A percentile compares a stretch with the other conserved stretches of the same genome.
Evolutionary conservation across 2,888 invertebrate species (phyloP).

Genomic region (Drosophila nigritarsus): DNA sequence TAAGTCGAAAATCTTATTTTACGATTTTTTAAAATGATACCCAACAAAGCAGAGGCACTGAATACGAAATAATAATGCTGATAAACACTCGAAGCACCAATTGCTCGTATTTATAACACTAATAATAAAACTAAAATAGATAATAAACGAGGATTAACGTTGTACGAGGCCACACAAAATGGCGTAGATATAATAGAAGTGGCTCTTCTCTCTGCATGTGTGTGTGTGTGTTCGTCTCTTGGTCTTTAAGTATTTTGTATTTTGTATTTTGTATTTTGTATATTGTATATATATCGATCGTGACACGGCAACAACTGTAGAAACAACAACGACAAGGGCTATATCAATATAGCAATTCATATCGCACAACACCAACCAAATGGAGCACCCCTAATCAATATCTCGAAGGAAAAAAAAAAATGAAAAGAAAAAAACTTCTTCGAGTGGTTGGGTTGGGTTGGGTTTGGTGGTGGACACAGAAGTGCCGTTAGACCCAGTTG

Average conservation of each 20-base stretch:
- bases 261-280: background rate
- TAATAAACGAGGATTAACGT: slow-evolving; percentile 69
- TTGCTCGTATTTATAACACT: slow-evolving; percentile 60
- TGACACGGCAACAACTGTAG: slow-evolving; percentile 33
- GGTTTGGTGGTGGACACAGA: slow-evolving; percentile 35
- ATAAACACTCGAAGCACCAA: slow-evolving; percentile 51
- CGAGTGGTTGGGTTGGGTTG: slow-evolving; percentile 51
- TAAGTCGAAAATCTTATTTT: slow-evolving; percentile 81
- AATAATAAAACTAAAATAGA: slow-evolving; percentile 72
- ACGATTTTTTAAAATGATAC: slow-evolving; percentile 79
- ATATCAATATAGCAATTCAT: slow-evolving; percentile 54
- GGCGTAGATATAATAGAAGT: slow-evolving; percentile 59
- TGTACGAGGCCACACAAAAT: slow-evolving; percentile 49
- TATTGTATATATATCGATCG: slow-evolving; percentile 50
- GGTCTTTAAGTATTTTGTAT: slow-evolving; percentile 51
- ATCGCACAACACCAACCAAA: slow-evolving; percentile 42
- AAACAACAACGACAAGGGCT: slow-evolving; percentile 27
- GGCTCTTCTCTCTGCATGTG: slow-evolving; percentile 6
- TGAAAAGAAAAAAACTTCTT: slow-evolving; percentile 37
- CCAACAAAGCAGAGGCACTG: slow-evolving; percentile 58
- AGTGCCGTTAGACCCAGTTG: slow-evolving; percentile 48
- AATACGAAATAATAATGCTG: slow-evolving; percentile 51
- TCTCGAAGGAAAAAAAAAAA: slow-evolving; percentile 53
- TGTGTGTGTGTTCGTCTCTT: background rate
- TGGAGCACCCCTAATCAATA: slow-evolving; percentile 69